Percentiles rank a stretch among this genome's conserved stretches.
These are phyloP conservation scores for Cheirogaleus major DNA, from an alignment of 2,797 vertebrate genomes.

Conservation along the genomic window DNA sequence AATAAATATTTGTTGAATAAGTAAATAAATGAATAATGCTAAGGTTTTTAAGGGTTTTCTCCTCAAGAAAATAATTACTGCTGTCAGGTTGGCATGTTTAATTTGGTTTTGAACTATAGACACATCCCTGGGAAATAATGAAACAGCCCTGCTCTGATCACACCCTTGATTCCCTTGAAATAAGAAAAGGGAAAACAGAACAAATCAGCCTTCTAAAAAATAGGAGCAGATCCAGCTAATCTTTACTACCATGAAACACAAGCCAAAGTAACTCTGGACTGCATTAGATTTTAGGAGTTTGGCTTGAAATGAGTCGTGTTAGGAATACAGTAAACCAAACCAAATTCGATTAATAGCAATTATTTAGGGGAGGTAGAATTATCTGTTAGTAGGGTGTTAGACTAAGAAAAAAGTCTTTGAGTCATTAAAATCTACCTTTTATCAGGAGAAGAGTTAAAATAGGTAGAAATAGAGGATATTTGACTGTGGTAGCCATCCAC, in stretches of 20 bases:
- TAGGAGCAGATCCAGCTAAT: neutral
- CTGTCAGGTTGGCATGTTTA: neutral
- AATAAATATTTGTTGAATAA: neutral
- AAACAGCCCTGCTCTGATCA: neutral
- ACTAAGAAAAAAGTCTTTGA: neutral
- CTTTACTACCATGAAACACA: neutral
- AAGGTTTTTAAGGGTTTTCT: neutral
- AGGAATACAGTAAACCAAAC: neutral
- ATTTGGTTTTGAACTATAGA: constrained; percentile 10
- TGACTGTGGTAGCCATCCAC: neutral
- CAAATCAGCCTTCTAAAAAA: neutral
- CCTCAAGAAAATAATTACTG: neutral
- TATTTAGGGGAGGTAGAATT: neutral
- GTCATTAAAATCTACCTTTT: neutral
- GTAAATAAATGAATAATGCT: neutral
- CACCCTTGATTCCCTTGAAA: neutral
- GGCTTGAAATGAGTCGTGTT: neutral
- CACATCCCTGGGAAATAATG: neutral
- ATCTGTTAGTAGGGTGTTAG: neutral
- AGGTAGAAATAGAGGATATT: neutral
- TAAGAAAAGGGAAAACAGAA: neutral
- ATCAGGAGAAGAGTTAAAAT: neutral
- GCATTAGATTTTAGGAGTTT: neutral
- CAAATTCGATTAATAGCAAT: neutral
- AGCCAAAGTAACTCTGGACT: neutral